Evolutionary conservation across 2,797 vertebrate genomes (phyloP).

Genomic region (Miichthys miiuy): DNA sequence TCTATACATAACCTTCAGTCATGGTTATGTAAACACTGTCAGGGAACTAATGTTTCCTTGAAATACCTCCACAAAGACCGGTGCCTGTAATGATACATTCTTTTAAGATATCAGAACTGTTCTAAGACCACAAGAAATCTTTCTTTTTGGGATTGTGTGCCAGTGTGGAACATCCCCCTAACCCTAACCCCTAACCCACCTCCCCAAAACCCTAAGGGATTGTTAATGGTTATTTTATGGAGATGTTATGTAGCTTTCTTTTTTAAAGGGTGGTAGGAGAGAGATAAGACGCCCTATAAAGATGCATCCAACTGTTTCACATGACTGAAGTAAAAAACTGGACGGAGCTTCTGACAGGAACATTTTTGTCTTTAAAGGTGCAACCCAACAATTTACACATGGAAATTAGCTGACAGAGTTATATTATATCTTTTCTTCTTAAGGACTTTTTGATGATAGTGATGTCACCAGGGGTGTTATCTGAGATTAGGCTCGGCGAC

Average conservation of each 20-base stretch:
- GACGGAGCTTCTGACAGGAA: neutral
- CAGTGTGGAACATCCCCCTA: conserved; percentile 20
- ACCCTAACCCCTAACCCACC: neutral
- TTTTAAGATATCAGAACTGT: neutral
- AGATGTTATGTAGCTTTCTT: neutral
- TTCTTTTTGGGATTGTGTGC: neutral
- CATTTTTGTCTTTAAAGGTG: neutral
- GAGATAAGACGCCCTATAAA: neutral
- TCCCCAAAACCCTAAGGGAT: neutral
- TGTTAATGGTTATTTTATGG: conserved; percentile 13
- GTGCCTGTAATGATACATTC: neutral
- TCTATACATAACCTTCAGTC: neutral
- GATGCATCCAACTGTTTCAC: neutral
- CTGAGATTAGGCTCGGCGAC: neutral
- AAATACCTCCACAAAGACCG: neutral
- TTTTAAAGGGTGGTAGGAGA: neutral
- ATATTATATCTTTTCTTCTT: neutral
- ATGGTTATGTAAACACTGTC: conserved; percentile 6
- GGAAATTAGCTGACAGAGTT: neutral
- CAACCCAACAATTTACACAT: neutral
- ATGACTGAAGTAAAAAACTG: neutral
- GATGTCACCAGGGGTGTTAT: neutral
- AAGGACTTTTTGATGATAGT: neutral
- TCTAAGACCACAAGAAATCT: neutral
- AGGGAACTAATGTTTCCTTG: neutral